Percentiles rank a stretch among this genome's conserved stretches.
Evolutionary conservation across 2,888 invertebrate genomes (phyloP).

Genomic region (Spatulosminthurus flaviceps): DNA sequence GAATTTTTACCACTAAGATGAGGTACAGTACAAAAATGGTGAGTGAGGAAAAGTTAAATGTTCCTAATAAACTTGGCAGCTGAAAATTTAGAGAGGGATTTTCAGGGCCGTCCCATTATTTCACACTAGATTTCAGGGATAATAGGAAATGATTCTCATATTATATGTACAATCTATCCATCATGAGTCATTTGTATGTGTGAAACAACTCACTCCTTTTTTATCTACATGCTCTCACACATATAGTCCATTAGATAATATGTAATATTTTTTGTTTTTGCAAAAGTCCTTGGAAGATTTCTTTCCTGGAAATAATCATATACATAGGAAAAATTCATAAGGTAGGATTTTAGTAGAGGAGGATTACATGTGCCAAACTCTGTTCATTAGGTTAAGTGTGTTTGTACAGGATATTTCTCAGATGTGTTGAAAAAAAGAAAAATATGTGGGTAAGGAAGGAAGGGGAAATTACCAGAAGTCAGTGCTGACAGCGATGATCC

Average conservation of each 20-base stretch:
- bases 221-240: too few species aligned
- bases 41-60: not conserved
- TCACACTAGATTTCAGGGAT: not conserved
- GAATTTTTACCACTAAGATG: not conserved
- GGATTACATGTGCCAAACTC: not conserved
- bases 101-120: not conserved
- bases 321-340: too few species aligned
- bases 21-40: not conserved
- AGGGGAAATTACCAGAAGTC: slow-evolving; percentile 73
- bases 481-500: slow-evolving; percentile 79
- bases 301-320: too few species aligned
- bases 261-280: too few species aligned
- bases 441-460: too few species aligned
- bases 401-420: not conserved
- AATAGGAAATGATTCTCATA: too few species aligned
- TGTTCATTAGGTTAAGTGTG: not conserved
- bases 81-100: not conserved
- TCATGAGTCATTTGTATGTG: too few species aligned
- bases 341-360: too few species aligned
- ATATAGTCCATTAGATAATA: too few species aligned
- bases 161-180: too few species aligned
- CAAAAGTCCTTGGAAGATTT: too few species aligned
- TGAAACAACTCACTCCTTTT: too few species aligned
- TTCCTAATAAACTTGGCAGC: slow-evolving; percentile 2
- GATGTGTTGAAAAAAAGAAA: not conserved